Conservation (phyloP, 2,888 invertebrate genomes). For the Erpobdella octoculata region DNA sequence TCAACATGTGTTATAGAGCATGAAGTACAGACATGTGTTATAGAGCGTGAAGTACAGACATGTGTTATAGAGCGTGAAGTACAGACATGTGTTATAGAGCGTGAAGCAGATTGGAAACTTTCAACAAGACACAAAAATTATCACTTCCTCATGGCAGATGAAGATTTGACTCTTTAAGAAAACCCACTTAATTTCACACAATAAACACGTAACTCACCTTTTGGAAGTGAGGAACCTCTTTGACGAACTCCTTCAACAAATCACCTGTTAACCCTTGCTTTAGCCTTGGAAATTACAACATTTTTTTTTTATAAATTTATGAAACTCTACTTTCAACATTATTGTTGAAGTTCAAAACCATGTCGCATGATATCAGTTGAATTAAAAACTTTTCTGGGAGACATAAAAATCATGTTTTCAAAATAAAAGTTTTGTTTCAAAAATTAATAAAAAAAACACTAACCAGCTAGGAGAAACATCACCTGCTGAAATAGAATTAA, state of each 20-base stretch:
- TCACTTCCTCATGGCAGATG: too few species aligned
- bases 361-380: too few species aligned
- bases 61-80: too few species aligned
- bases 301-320: neutral
- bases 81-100: too few species aligned
- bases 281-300: neutral
- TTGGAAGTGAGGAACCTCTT: conserved; percentile 3
- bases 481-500: conserved; percentile 2
- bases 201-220: neutral
- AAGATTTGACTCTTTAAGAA: too few species aligned
- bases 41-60: too few species aligned
- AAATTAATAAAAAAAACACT: neutral
- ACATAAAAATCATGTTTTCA: neutral
- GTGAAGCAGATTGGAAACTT: too few species aligned
- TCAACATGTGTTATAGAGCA: too few species aligned
- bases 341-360: neutral
- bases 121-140: too few species aligned
- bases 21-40: too few species aligned
- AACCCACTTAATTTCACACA: too few species aligned
- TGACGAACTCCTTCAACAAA: neutral
- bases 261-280: neutral
- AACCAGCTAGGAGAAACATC: neutral
- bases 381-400: too few species aligned
- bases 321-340: neutral
- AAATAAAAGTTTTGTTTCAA: neutral